Conservation (phyloP, 2,797 vertebrate genomes). For the Ibycter americanus region DNA sequence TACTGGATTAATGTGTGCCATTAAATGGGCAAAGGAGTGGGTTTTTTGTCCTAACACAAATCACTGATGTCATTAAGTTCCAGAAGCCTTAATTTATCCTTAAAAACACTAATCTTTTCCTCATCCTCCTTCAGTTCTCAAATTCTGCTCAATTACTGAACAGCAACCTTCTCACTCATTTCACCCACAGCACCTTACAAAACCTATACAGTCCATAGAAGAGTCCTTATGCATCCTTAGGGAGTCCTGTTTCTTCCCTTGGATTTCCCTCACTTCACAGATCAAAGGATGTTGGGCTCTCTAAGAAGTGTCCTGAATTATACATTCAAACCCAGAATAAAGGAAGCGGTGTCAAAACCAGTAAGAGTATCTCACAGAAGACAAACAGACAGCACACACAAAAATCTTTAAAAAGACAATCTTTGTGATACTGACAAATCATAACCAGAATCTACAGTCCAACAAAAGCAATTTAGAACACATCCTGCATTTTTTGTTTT, state of each 20-base stretch:
- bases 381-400: background rate
- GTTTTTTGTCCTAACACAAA: background rate
- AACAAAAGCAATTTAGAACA: background rate
- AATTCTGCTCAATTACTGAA: background rate
- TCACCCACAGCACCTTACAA: background rate
- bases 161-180: background rate
- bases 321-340: background rate
- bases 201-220: background rate
- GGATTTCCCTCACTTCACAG: background rate
- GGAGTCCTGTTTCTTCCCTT: background rate
- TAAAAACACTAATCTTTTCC: background rate
- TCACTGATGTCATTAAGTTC: background rate
- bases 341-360: background rate
- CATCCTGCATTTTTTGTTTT: background rate
- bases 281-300: background rate
- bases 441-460: background rate
- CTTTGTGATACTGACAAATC: background rate
- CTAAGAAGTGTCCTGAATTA: background rate
- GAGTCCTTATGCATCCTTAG: background rate
- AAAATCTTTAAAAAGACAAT: background rate
- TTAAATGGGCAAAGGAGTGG: accelerated
- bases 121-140: background rate
- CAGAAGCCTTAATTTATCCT: background rate
- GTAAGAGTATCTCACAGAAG: background rate
- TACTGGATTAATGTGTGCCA: background rate